Evolutionary conservation across 2,888 invertebrate species (phyloP), one percentile per base, ranked within the genome.

Genomic region (Scelioninae gen. 1): DNA sequence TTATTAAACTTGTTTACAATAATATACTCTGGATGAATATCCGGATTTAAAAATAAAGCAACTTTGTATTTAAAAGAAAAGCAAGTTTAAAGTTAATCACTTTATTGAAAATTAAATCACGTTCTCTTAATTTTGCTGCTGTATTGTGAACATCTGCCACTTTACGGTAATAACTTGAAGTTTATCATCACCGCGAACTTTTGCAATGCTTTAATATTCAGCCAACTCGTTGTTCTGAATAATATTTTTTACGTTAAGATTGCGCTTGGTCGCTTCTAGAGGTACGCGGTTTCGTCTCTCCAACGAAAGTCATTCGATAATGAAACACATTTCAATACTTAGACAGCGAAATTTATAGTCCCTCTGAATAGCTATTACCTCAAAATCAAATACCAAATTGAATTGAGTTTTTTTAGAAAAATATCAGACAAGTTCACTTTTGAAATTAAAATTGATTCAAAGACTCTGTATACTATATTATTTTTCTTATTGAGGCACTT

Each of bases 131-230:
- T 68, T 68, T 56, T 13, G 47, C 9, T 45, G 56, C 45, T 56
- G 0, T 32, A 16, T 68, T 56, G 45, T 47, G 68, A 68, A 69
- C 69, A 58, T 69, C 58, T 58, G 58, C 56, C 69, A 69, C 45
- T 38, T 69, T n/a, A 11, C 32, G 32, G 9, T 29, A 34, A 58
- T 38, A 45, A 69, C 23, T 69, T 29, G n/a, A 69, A 69, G 49
- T 58, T 58, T 49, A 69, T 69, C 58, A 58, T 29, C 68, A 34
- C 43, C 58, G 49, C 16, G 3, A 56, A 56, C 53, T 68, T 66
- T 53, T 49, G 49, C 49, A 29, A 49, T 9, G 49, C 49, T 53
- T 31, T 32, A 53, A 32, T 32, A n/a, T 38, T 31, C 13, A 11
- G 13, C 13, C 47, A 11, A n/a, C 31, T 63, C 49, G 8, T 29